Percentiles rank a stretch among this genome's conserved stretches.
Conservation (phyloP, 2,797 vertebrate genomes). For the Pangasius krempfi region DNA sequence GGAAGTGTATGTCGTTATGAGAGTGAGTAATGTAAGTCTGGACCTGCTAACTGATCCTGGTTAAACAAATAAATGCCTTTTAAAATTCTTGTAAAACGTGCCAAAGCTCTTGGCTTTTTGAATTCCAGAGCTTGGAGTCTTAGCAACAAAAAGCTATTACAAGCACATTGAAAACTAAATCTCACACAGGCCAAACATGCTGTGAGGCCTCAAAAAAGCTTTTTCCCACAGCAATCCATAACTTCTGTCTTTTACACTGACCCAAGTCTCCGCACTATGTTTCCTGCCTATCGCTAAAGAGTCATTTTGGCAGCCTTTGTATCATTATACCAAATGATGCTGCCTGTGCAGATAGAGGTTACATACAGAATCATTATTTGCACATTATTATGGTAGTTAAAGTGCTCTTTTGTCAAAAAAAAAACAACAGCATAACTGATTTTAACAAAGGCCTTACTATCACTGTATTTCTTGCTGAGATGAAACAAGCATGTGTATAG, state of each 20-base stretch:
- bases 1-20: neutral
- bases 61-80: neutral
- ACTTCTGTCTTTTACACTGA: neutral
- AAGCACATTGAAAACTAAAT: neutral
- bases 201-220: neutral
- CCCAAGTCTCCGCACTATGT: conserved; percentile 33
- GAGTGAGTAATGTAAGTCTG: neutral
- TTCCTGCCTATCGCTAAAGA: conserved; percentile 63
- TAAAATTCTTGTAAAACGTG: neutral
- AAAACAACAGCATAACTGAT: conserved; percentile 59
- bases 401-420: conserved; percentile 50
- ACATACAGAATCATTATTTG: conserved; percentile 69
- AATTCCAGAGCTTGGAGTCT: neutral
- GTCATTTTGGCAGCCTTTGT: conserved; percentile 60
- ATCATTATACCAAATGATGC: conserved; percentile 71
- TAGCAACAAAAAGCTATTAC: neutral
- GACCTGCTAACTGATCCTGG: neutral
- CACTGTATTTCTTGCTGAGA: conserved; percentile 26
- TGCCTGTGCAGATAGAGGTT: conserved; percentile 60
- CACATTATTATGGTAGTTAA: conserved; percentile 53
- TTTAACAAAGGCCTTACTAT: conserved; percentile 55
- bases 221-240: conserved; percentile 13
- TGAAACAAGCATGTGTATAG: neutral
- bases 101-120: neutral
- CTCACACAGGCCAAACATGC: neutral